Evolutionary conservation across 2,113 vertebrate genomes (phyloP).

Genomic region (Pantherophis guttatus): DNA sequence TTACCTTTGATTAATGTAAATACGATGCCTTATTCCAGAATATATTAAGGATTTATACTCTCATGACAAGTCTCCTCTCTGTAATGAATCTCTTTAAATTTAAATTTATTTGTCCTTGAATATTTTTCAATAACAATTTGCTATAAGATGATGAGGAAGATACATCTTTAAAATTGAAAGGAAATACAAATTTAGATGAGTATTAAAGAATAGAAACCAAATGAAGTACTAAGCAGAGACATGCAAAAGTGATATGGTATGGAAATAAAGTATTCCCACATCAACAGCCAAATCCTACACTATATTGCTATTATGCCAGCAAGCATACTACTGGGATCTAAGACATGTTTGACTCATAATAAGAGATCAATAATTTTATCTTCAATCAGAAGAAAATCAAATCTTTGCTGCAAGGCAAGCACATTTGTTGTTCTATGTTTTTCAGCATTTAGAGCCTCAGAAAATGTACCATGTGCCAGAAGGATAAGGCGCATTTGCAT

Average conservation of each 20-base stretch:
- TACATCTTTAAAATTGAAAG: neutral
- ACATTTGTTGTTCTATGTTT: neutral
- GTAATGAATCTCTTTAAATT: neutral
- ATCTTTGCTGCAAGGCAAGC: neutral
- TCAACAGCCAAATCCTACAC: neutral
- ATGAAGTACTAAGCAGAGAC: neutral
- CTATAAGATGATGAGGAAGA: neutral
- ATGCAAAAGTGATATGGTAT: neutral
- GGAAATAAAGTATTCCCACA: neutral
- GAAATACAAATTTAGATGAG: neutral
- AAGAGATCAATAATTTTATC: constrained; percentile 9
- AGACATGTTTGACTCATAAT: neutral
- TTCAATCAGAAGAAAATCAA: neutral
- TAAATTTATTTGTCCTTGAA: neutral
- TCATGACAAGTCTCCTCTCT: neutral
- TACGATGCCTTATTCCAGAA: neutral
- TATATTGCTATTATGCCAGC: neutral
- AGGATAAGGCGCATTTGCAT: constrained; percentile 22
- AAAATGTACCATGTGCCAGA: constrained; percentile 20
- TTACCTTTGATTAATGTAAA: neutral
- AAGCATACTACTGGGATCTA: neutral
- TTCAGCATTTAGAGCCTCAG: constrained; percentile 1
- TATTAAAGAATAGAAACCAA: neutral
- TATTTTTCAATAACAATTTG: neutral
- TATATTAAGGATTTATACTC: neutral